Base-by-base conservation (phyloP, 2,113 vertebrate genomes). In the Echinops telfairi region DNA sequence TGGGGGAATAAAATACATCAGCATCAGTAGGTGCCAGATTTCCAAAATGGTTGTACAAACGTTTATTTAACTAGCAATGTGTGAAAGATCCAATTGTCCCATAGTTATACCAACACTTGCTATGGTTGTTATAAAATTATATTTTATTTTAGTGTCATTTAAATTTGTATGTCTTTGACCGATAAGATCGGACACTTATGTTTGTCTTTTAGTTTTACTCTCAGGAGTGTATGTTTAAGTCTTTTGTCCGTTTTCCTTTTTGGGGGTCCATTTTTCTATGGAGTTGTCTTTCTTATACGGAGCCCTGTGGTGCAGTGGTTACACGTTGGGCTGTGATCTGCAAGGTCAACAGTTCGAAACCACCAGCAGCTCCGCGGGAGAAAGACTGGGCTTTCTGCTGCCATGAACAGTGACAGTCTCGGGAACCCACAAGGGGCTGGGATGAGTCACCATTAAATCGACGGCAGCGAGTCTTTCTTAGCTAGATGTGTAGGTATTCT, bases 11-110 rank as follows among this genome's bases (percentile, higher is more conserved):
- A 14, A 81, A 53, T 53, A 62, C 47, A 70, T 86, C 62, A 91
- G n/a, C 84, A 82, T 93, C 64, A 84, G 47, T 57, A 84, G 83
- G 25, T 47, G 64, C 20, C 22, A 58, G 68, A 91, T 92, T 91
- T 82, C n/a, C n/a, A 53, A 62, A 82, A 40, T n/a, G n/a, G 14
- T 91, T 23, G 1, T 71, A 40, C 38, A 3, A 64, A 29, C 66
- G 25, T 68, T 66, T 38, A 78, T 60, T 77, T 70, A 53, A 27
- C 11, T 60, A 64, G 47, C 66, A 86, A 70, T 53, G 40, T 40
- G 7, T 40, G 40, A 40, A n/a, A 82, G 23, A 40, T 87, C 43
- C 70, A 2, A 40, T 76, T 84, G 71, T 4, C 47, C 29, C 79
- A 7, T 15, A 84, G 23, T 36, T 57, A 90, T 17, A 82, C 31